A percentile compares a stretch with the other conserved stretches of the same genome.
phyloP scores from a whole-genome alignment of 2,888 invertebrate species.

The Strigamia transsilvanica region DNA sequence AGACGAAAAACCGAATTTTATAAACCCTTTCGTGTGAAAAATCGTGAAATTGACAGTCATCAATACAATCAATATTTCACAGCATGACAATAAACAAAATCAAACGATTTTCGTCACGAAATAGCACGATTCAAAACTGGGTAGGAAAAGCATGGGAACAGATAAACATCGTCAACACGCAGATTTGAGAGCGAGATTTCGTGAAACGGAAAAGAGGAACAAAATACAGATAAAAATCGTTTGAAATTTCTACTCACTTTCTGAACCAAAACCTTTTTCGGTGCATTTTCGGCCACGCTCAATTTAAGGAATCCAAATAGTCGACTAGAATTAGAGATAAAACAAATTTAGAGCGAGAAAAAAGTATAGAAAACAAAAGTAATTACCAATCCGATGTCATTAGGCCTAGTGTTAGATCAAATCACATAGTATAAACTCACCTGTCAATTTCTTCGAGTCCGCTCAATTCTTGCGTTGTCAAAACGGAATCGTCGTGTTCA shows the following conservation, averaged over 20 bases:
- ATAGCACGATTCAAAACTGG: neutral
- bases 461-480: slow-evolving; percentile 84
- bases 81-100: neutral
- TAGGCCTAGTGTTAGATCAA: neutral
- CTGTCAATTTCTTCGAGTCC: slow-evolving; percentile 87
- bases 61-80: neutral
- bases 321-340: slow-evolving; percentile 71
- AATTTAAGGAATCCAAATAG: slow-evolving; percentile 90
- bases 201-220: neutral
- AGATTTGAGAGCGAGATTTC: neutral
- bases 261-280: slow-evolving; percentile 80
- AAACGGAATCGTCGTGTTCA: slow-evolving; percentile 56
- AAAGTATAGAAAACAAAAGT: slow-evolving; percentile 41
- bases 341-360: slow-evolving; percentile 8
- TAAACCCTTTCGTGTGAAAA: no score
- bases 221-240: slow-evolving; percentile 48
- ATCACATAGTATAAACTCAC: slow-evolving; percentile 66
- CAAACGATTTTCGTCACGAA: neutral
- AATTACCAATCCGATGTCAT: slow-evolving; percentile 14
- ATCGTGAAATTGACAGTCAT: neutral
- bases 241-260: slow-evolving; percentile 68
- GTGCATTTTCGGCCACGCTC: slow-evolving; percentile 79
- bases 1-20: no score
- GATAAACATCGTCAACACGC: neutral
- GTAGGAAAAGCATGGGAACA: neutral